These are phyloP conservation scores for Ctenoplectra terminalis DNA, from an alignment of 1,140 invertebrate species.

Conservation along the genomic window DNA sequence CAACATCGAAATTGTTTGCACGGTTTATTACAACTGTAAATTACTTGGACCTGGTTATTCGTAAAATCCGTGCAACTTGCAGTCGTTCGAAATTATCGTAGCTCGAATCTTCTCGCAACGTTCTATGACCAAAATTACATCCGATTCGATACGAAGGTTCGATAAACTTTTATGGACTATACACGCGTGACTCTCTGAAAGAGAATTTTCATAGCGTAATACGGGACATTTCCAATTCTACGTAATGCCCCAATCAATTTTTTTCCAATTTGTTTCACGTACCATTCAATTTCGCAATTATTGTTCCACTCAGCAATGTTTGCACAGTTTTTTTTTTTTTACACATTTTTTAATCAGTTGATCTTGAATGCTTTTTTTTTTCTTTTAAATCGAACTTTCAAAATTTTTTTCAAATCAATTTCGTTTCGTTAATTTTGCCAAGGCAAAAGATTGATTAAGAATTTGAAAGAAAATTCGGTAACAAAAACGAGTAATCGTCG, in stretches of 20 bases:
- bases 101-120: constrained; percentile 2
- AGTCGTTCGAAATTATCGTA: not conserved
- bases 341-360: not conserved
- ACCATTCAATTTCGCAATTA: not conserved
- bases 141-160: not conserved
- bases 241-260: constrained; percentile 1
- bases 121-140: not conserved
- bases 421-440: not conserved
- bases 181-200: constrained; percentile 6
- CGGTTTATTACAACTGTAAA: constrained; percentile 30
- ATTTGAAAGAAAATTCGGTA: not conserved
- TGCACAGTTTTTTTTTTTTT: not conserved
- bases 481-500: not conserved
- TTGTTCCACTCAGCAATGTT: not conserved
- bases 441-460: not conserved
- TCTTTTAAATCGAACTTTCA: not conserved
- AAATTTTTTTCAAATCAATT: no score
- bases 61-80: not conserved
- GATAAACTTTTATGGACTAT: constrained; percentile 24
- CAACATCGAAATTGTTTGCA: constrained; percentile 13
- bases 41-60: not conserved
- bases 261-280: not conserved
- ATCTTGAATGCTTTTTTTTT: not conserved
- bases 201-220: constrained; percentile 22
- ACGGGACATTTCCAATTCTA: constrained; percentile 12